Base-by-base conservation (phyloP, 2,113 vertebrate genomes). In the Alectura lathami region DNA sequence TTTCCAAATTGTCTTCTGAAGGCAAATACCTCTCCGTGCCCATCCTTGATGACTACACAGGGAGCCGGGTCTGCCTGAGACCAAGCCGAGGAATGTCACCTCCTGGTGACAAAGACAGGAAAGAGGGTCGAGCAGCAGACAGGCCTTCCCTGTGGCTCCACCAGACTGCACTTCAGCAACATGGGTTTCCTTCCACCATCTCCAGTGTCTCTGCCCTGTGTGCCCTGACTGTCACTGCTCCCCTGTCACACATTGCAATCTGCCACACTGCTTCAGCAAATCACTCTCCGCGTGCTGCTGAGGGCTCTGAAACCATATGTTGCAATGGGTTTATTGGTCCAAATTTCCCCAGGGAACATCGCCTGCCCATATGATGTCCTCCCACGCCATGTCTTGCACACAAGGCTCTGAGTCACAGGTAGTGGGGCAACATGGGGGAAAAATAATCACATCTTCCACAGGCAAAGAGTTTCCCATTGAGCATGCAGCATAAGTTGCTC, bases 261-360 rank as follows among this genome's bases (percentile, higher is more conserved):
- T 73, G 92, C 78, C 4, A 0, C 2, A 0, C 78, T 89, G 67
- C 48, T 0, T 8, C 70, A 20, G 17, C 11, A 77, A 47, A 67
- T 62, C 78, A 18, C n/a, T 63, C 59, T 86, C 68, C 6, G 1
- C 4, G 3, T 53, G 30, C 17, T 4, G 84, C 74, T 34, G 63
- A 34, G 30, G 48, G 70, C 91, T 94, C 84, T 45, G 89, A 87
- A 51, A 2, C 89, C 91, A 40, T 59, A 62, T 94, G 91, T 76
- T 1, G 0, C 9, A 0, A 48, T 3, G n/a, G 82, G 63, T 83
- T 70, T 88, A 81, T 64, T 23, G 60, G 69, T 6, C 68, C 83
- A 2, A 26, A 64, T 66, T 64, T 94, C 93, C 76, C 45, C 0
- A 43, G 89, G 83, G 91, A 96, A 56, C 51, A 0, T 0, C 1